Conservation (phyloP, 37 sponge, comb jelly and placozoan genomes). For the Spongilla lacustris region DNA sequence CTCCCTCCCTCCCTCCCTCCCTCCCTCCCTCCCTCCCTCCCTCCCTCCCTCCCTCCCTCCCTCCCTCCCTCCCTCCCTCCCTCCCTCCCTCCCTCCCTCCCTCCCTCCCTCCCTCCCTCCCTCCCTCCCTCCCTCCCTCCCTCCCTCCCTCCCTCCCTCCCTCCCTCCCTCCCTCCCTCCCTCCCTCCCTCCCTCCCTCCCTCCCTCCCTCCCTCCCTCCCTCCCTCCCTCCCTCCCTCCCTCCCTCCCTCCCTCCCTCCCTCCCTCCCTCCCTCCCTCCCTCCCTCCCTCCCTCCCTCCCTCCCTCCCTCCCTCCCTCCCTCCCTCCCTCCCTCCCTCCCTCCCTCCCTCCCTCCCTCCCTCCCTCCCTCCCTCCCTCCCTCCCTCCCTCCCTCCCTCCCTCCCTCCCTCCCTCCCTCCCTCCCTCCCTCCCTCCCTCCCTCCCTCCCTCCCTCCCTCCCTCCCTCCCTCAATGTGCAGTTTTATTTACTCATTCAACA, state of each 20-base stretch:
- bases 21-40: not conserved
- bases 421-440: not conserved
- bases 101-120: not conserved
- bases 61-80: not conserved
- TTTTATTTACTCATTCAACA: too few species aligned
- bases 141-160: not conserved
- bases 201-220: not conserved
- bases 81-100: not conserved
- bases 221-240: not conserved
- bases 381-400: not conserved
- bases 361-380: not conserved
- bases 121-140: not conserved
- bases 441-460: constrained; percentile 7
- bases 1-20: not conserved
- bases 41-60: not conserved
- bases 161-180: not conserved
- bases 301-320: not conserved
- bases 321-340: not conserved
- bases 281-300: not conserved
- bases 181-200: not conserved
- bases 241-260: not conserved
- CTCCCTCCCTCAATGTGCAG: too few species aligned
- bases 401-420: too few species aligned
- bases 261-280: not conserved
- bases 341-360: not conserved